Evolutionary conservation across 1,140 invertebrate species (phyloP).

Genomic region (Wasmannia auropunctata): DNA sequence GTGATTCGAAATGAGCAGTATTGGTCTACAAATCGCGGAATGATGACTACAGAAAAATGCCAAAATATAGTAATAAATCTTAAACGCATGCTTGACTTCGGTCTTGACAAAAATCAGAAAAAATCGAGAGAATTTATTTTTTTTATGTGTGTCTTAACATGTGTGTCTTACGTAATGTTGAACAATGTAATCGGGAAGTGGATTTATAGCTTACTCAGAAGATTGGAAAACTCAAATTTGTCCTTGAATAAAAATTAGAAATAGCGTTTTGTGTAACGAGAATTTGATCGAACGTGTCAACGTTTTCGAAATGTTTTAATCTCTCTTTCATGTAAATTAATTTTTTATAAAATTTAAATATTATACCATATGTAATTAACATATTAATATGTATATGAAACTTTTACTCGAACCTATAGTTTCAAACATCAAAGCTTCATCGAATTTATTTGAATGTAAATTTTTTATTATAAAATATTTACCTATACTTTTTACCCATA

Average conservation of each 20-base stretch:
- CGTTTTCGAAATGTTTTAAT: background rate
- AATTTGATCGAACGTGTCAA: background rate
- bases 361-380: background rate
- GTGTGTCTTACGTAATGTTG: background rate
- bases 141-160: background rate
- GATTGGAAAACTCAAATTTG: background rate
- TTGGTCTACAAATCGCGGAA: conserved; percentile 2
- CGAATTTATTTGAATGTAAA: background rate
- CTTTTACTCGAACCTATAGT: background rate
- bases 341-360: conserved; percentile 8
- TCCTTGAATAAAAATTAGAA: background rate
- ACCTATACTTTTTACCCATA: too few relatives aligned
- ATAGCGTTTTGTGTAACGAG: background rate
- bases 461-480: background rate
- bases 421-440: background rate
- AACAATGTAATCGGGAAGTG: background rate
- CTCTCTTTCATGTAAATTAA: background rate
- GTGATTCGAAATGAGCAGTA: conserved; percentile 21
- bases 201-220: background rate
- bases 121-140: conserved; percentile 10
- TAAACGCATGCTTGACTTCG: background rate
- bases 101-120: conserved; percentile 7
- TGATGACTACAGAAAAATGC: background rate
- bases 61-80: conserved; percentile 6
- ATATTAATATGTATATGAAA: background rate